A percentile compares a stretch with the other conserved stretches of the same genome.
phyloP scores from a whole-genome alignment of 2,797 vertebrate species.

The Helarctos malayanus region DNA sequence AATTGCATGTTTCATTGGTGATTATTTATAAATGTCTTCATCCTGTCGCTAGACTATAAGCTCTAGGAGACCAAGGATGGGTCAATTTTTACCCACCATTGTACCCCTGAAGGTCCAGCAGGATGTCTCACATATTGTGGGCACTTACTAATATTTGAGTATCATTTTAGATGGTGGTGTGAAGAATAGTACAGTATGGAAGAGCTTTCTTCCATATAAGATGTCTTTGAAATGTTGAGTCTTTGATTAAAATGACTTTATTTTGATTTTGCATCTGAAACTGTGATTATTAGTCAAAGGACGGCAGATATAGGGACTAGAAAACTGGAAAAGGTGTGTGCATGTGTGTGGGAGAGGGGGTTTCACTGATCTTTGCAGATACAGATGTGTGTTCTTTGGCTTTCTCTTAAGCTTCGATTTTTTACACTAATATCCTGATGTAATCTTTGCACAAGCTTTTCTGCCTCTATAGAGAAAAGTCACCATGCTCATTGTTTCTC shows the following conservation, averaged over 20 bases:
- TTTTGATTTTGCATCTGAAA: constrained; percentile 24
- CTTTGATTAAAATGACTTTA: constrained; percentile 23
- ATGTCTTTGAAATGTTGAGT: neutral
- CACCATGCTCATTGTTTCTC: neutral
- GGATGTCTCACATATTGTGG: neutral
- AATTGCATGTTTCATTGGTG: neutral
- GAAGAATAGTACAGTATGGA: neutral
- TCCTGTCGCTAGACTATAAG: neutral
- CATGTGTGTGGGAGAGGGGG: neutral
- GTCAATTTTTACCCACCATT: neutral
- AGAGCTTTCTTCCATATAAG: neutral
- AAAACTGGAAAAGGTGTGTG: neutral
- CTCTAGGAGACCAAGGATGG: neutral
- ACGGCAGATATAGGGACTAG: neutral
- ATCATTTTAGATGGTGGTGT: neutral
- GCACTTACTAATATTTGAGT: neutral
- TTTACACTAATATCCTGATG: neutral
- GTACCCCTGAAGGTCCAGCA: neutral
- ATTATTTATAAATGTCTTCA: neutral
- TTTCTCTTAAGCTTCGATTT: neutral
- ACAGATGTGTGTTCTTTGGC: neutral
- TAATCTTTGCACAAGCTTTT: neutral
- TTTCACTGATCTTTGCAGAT: neutral
- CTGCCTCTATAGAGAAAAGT: neutral
- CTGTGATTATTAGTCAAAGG: neutral